A percentile compares a stretch with the other conserved stretches of the same genome.
Conservation (phyloP, 2,113 vertebrate genomes). For the Pollachius pollachius region DNA sequence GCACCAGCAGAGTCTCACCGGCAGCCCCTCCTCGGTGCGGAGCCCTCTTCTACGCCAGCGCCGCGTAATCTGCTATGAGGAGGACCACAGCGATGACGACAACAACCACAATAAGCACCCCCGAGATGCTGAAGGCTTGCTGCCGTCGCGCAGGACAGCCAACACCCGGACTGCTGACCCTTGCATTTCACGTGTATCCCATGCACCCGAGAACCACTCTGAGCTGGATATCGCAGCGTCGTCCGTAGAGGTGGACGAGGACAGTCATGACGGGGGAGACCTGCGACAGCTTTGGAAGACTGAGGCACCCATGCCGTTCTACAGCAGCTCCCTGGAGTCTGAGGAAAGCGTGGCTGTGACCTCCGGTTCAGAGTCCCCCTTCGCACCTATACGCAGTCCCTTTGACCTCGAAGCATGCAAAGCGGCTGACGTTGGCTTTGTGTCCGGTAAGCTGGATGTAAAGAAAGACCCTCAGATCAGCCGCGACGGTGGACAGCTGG, state of each 20-base stretch:
- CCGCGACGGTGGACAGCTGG: slow-evolving; percentile 70
- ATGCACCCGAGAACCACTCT: slow-evolving; percentile 45
- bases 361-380: slow-evolving; percentile 49
- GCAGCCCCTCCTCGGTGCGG: slow-evolving; percentile 75
- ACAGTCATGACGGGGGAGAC: slow-evolving; percentile 55
- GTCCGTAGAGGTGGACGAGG: slow-evolving; percentile 55
- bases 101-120: slow-evolving; percentile 56
- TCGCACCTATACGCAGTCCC: slow-evolving; percentile 61
- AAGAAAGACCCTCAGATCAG: slow-evolving; percentile 53
- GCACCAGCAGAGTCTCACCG: slow-evolving; percentile 68
- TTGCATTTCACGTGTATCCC: slow-evolving; percentile 12
- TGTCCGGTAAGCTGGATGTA: slow-evolving; percentile 50
- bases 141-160: slow-evolving; percentile 47
- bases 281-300: slow-evolving; percentile 52
- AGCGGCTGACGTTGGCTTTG: neutral
- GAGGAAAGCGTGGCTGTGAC: slow-evolving; percentile 37
- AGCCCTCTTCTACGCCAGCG: slow-evolving; percentile 86
- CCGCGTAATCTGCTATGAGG: slow-evolving; percentile 78
- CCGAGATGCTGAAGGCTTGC: slow-evolving; percentile 23
- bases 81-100: slow-evolving; percentile 76
- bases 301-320: slow-evolving; percentile 57
- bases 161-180: slow-evolving; percentile 28
- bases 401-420: slow-evolving; percentile 44
- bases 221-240: slow-evolving; percentile 52
- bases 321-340: slow-evolving; percentile 58